Base-by-base conservation (phyloP, 1,140 invertebrate genomes). In the Eriocheir sinensis region DNA sequence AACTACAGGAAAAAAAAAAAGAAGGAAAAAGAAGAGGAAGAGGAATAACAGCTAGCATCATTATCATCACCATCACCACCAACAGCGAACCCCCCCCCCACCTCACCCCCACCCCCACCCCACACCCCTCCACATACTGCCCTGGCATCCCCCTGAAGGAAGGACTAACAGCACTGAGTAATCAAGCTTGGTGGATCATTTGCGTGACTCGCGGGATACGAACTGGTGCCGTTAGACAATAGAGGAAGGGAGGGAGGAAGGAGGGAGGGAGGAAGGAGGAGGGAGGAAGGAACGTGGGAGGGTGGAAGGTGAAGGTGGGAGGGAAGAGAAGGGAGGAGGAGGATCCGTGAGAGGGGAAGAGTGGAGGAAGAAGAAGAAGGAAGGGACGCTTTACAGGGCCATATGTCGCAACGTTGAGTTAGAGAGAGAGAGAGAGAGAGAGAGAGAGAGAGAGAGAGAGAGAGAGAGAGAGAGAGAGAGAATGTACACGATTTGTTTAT, bases 401-500 rank as follows among this genome's bases (percentile, higher is more conserved):
- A 44, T 34, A 90, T 90, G 89, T 90, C 30, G 32, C 89, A 38
- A 53, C 32, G 30, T 44, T 3, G 32, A 3, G 40, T 17, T 6
- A 36, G 83, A 86, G 83, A 86, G 83, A 86, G 83, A 86, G 83
- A 86, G 83, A 86, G 83, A 86, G 83, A 86, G 83, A 86, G 40
- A 40, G 83, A 40, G 83, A 36, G 89, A n/a, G 53, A 60, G 53
- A 60, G 53, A 60, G 53, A 60, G 53, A 60, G 53, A 60, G 53
- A 60, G 53, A 38, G 38, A 85, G 34, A 53, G 48, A 53, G 32
- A 91, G 17, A 60, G 41, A 60, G 34, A 91, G 44, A 60, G 53
- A 91, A 38, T n/a, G n/a, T n/a, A n/a, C n/a, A n/a, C n/a, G n/a
- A n/a, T n/a, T n/a, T n/a, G n/a, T n/a, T n/a, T n/a, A n/a, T n/a